Evolutionary conservation across 2,888 invertebrate genomes (phyloP).

Genomic region (Papilio elwesi): DNA sequence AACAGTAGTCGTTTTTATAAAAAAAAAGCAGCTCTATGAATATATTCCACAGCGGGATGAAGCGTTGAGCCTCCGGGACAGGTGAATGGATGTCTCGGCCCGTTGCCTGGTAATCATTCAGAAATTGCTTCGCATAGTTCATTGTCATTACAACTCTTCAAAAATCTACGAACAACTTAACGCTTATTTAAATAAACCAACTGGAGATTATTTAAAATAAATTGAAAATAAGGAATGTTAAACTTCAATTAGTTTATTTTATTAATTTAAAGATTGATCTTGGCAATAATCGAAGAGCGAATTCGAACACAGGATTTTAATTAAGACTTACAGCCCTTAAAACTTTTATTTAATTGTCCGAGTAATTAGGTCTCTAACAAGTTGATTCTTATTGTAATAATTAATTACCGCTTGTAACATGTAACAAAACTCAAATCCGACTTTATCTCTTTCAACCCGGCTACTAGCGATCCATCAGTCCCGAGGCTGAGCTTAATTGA

Average conservation of each 20-base stretch:
- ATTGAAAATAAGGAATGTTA: too few relatives aligned
- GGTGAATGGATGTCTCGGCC: slow-evolving; percentile 74
- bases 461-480: slow-evolving; percentile 44
- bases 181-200: background rate
- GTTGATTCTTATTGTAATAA: too few relatives aligned
- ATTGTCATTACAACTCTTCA: slow-evolving; percentile 35
- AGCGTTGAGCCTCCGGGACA: slow-evolving; percentile 68
- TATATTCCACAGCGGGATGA: slow-evolving; percentile 48
- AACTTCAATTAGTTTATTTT: too few relatives aligned
- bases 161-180: slow-evolving; percentile 20
- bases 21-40: slow-evolving; percentile 56
- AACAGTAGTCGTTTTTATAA: too few relatives aligned
- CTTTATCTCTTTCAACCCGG: slow-evolving; percentile 5
- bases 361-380: too few relatives aligned
- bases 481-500: slow-evolving; percentile 69
- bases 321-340: too few relatives aligned
- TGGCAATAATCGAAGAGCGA: too few relatives aligned
- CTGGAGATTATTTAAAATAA: too few relatives aligned
- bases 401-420: background rate
- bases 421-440: background rate
- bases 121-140: slow-evolving; percentile 47
- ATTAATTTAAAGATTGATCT: too few relatives aligned
- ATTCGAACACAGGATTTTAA: too few relatives aligned
- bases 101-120: slow-evolving; percentile 64
- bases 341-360: too few relatives aligned